A percentile compares a stretch with the other conserved stretches of the same genome.
These are phyloP conservation scores for Toxotes jaculatrix DNA, from an alignment of 2,113 vertebrate species.

Conservation along the genomic window DNA sequence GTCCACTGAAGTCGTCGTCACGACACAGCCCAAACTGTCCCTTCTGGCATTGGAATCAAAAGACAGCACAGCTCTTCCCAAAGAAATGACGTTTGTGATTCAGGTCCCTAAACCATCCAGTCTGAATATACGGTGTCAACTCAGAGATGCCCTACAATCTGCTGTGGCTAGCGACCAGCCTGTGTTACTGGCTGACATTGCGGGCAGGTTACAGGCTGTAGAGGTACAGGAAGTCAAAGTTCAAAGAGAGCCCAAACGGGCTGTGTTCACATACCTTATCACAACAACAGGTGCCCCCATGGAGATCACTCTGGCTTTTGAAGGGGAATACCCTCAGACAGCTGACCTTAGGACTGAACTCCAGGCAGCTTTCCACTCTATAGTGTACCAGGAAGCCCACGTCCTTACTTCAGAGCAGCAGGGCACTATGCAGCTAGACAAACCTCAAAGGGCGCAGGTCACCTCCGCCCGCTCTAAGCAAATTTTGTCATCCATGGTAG, in stretches of 20 bases:
- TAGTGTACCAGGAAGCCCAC: conserved; percentile 88
- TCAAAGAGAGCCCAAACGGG: conserved; percentile 82
- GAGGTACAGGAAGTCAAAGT: conserved; percentile 86
- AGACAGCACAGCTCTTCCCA: conserved; percentile 80
- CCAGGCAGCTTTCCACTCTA: conserved; percentile 87
- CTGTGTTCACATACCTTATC: conserved; percentile 88
- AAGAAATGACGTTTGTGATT: conserved; percentile 85
- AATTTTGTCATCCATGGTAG: conserved; percentile 77
- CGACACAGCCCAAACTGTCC: conserved; percentile 78
- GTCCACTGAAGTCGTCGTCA: conserved; percentile 58
- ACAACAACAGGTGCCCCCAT: conserved; percentile 82
- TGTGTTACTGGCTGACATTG: conserved; percentile 86
- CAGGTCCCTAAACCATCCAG: conserved; percentile 80
- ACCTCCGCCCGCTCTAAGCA: conserved; percentile 72
- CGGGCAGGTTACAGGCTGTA: conserved; percentile 82
- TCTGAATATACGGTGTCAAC: conserved; percentile 84
- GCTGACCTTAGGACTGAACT: conserved; percentile 88
- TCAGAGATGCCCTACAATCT: conserved; percentile 87
- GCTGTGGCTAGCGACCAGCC: conserved; percentile 87
- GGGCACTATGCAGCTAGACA: conserved; percentile 74
- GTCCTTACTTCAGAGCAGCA: conserved; percentile 86
- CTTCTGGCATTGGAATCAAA: conserved; percentile 79
- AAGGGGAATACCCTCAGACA: conserved; percentile 86
- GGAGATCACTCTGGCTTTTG: conserved; percentile 89
- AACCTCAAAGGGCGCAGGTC: conserved; percentile 73